Base-by-base conservation (phyloP, 2,797 vertebrate genomes). In the Phrynocephalus forsythii region DNA sequence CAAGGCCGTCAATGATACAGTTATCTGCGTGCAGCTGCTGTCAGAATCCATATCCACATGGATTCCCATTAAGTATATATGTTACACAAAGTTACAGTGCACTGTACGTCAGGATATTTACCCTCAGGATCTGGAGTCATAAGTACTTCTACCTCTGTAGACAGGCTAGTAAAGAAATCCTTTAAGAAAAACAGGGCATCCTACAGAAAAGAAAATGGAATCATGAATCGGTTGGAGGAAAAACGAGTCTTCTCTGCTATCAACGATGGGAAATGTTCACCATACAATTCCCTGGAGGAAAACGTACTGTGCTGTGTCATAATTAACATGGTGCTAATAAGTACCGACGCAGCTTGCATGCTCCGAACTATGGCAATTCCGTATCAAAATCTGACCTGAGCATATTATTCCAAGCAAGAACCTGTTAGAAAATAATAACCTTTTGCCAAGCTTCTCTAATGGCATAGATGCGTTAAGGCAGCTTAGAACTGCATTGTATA, bases 161-260 rank as follows among this genome's bases (percentile, higher is more conserved):
- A 97, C 83, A 99, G 97, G 95, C 98, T 98, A 63, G 97, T 97
- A 90, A 99, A 99, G 96, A 99, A 99, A 93, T 99, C 98, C 95
- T 99, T 99, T 94, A 99, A 92, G 97, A 99, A 99, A 96, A 99
- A 99, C 92, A 99, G 96, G 52, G 99, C 99, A 94, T 99, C 99
- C 99, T 99, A 88, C 73, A 87, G 68, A 88, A 5, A 84, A 44
- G 38, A 44, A 94, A 83, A 92, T 86, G 92, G 87, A 52, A 91
- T 86, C 1, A 78, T 0, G 67, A 20, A 76, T 60, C 22, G 82
- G 11, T 15, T 84, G 77, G 88, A 91, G 85, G 22, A 60, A 87
- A 63, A 20, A 24, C 0, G 1, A 80, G 79, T 7, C 24, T 66
- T 52, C 44, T 33, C 0, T 16, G 1, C 0, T 3, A 20, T 33